Conservation (phyloP, 2,797 vertebrate genomes). For the Cynodonichthys magdalenae region DNA sequence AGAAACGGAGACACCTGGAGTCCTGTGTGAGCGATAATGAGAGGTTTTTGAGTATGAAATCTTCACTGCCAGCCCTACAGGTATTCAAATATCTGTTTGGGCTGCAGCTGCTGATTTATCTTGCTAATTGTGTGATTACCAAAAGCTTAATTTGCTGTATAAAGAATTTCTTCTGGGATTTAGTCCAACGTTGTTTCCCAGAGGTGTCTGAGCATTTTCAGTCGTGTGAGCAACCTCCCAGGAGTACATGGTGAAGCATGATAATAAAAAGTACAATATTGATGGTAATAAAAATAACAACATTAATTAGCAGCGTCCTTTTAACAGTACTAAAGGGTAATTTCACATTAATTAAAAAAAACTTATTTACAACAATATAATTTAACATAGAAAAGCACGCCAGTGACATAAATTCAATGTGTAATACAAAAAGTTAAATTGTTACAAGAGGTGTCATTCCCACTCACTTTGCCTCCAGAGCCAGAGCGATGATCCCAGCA, state of each 20-base stretch:
- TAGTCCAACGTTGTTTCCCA: constrained; percentile 34
- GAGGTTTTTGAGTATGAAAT: constrained; percentile 25
- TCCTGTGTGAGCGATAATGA: constrained; percentile 41
- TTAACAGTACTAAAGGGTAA: neutral
- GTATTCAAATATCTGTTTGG: constrained; percentile 51
- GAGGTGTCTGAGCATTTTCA: constrained; percentile 5
- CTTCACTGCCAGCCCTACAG: constrained; percentile 34
- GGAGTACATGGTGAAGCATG: neutral
- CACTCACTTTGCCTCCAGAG: constrained; percentile 87
- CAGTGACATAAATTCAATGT: neutral
- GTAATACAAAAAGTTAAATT: neutral
- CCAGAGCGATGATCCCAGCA: constrained; percentile 94
- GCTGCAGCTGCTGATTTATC: constrained; percentile 61
- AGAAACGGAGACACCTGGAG: constrained; percentile 35
- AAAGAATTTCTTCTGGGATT: constrained; percentile 56
- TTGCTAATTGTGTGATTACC: constrained; percentile 70
- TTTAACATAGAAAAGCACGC: neutral
- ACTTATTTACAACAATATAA: neutral
- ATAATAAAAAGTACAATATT: neutral
- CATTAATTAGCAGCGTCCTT: neutral
- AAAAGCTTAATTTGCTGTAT: constrained; percentile 60
- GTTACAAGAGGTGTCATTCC: neutral
- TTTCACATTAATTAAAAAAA: neutral
- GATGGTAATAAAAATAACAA: constrained; percentile 1
- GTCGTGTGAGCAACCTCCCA: neutral